Percentiles rank a stretch among this genome's conserved stretches.
Evolutionary conservation across 64 coral and sea anemone species (phyloP).

Genomic region (Orbicella faveolata): DNA sequence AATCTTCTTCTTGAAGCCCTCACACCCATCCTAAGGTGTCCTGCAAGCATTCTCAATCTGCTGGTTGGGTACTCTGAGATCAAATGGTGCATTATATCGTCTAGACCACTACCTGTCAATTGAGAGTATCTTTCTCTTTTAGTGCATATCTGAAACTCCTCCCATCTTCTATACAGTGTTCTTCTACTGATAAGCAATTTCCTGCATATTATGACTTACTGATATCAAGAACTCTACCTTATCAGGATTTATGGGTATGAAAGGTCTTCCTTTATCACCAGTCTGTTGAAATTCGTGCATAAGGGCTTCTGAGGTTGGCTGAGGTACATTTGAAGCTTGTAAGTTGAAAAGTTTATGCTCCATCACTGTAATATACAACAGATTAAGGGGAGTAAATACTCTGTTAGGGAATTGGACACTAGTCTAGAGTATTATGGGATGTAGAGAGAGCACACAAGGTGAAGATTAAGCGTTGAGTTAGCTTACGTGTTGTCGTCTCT

Average conservation of each 20-base stretch:
- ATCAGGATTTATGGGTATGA: constrained; percentile 44
- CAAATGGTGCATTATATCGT: constrained; percentile 19
- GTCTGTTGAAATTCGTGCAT: neutral
- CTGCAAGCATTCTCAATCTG: constrained; percentile 32
- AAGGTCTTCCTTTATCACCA: constrained; percentile 42
- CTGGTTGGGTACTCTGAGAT: constrained; percentile 36
- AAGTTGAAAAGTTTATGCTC: constrained; percentile 59
- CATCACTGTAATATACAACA: constrained; percentile 35
- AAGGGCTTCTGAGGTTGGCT: constrained; percentile 58
- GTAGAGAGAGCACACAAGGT: no score
- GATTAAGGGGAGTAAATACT: neutral
- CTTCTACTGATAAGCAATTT: constrained; percentile 61
- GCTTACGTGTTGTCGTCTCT: no score
- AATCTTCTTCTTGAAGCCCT: constrained; percentile 33
- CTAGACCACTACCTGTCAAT: constrained; percentile 36
- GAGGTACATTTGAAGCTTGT: constrained; percentile 25
- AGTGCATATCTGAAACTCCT: constrained; percentile 55
- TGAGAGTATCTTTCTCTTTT: constrained; percentile 56
- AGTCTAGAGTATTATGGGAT: no score
- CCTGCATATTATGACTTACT: constrained; percentile 39
- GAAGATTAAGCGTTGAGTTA: no score
- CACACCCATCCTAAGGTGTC: constrained; percentile 35
- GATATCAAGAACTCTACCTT: constrained; percentile 44
- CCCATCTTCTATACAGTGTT: constrained; percentile 56
- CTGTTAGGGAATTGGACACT: no score